phyloP scores from a whole-genome alignment of 2,797 vertebrate species.

The Sebastes kiyomatsui region DNA sequence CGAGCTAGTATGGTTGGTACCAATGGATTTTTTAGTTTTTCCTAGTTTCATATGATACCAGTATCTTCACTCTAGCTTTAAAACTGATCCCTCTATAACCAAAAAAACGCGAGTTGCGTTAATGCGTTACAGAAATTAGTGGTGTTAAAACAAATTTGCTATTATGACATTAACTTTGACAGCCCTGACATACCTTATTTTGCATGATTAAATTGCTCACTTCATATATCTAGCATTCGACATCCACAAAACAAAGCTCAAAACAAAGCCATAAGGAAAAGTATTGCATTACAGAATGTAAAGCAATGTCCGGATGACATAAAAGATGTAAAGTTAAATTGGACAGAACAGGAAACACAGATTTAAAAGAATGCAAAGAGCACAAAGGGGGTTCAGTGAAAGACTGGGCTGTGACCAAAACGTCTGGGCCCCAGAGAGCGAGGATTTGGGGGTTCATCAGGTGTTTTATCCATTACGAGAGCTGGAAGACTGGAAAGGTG shows the following conservation, averaged over 20 bases:
- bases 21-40: too few species aligned
- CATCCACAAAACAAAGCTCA: neutral
- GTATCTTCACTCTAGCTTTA: too few species aligned
- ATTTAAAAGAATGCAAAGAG: constrained; percentile 15
- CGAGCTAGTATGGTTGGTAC: too few species aligned
- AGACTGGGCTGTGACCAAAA: constrained; percentile 30
- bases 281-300: constrained; percentile 5
- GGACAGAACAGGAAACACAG: constrained; percentile 27
- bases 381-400: constrained; percentile 47
- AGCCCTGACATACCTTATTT: neutral
- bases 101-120: too few species aligned
- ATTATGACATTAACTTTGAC: too few species aligned
- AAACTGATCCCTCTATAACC: too few species aligned
- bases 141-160: too few species aligned
- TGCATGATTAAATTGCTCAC: neutral
- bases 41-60: too few species aligned
- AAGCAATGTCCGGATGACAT: neutral
- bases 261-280: constrained; percentile 10
- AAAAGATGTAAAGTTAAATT: constrained; percentile 11
- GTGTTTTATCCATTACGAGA: constrained; percentile 69
- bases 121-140: too few species aligned
- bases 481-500: constrained; percentile 31
- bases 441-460: constrained; percentile 15
- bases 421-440: constrained; percentile 22
- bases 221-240: neutral